phyloP scores from a whole-genome alignment of 2,888 invertebrate species.

The Conops quadrifasciatus region DNA sequence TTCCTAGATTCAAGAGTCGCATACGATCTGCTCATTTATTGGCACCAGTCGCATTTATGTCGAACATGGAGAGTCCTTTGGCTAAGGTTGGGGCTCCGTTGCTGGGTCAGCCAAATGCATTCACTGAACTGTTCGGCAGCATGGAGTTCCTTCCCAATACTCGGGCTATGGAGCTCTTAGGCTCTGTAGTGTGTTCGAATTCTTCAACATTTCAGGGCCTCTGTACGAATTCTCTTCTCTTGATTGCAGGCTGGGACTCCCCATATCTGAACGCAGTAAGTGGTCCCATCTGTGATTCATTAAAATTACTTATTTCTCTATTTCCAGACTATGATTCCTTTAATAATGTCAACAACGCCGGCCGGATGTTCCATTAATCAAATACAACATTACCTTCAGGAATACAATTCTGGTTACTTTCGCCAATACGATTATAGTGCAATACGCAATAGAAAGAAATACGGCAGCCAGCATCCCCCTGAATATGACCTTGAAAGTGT shows the following conservation, averaged over 20 bases:
- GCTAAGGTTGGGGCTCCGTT: slow-evolving; percentile 69
- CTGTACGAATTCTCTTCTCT: slow-evolving; percentile 40
- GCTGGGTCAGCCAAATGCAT: slow-evolving; percentile 53
- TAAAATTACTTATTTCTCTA: neutral
- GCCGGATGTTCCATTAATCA: slow-evolving; percentile 55
- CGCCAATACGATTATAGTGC: slow-evolving; percentile 51
- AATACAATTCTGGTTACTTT: slow-evolving; percentile 50
- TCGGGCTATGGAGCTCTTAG: slow-evolving; percentile 54
- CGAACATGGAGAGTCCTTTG: slow-evolving; percentile 65
- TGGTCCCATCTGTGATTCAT: slow-evolving; percentile 32
- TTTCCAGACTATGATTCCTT: slow-evolving; percentile 46
- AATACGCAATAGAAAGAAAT: slow-evolving; percentile 45
- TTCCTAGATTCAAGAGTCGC: slow-evolving; percentile 48
- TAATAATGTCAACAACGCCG: slow-evolving; percentile 48
- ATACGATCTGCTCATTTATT: slow-evolving; percentile 60
- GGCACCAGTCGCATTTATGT: slow-evolving; percentile 67
- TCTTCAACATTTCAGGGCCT: slow-evolving; percentile 34
- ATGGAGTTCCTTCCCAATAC: slow-evolving; percentile 53
- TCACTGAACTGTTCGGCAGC: slow-evolving; percentile 53
- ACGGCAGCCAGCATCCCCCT: slow-evolving; percentile 47
- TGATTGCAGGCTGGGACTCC: slow-evolving; percentile 42
- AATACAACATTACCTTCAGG: slow-evolving; percentile 53
- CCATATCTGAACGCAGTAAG: slow-evolving; percentile 44
- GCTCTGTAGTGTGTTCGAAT: slow-evolving; percentile 62
- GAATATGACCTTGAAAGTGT: slow-evolving; percentile 50